Percentiles rank a stretch among this genome's conserved stretches.
Conservation (phyloP, 2,113 vertebrate genomes). For the Ochotona curzoniae region DNA sequence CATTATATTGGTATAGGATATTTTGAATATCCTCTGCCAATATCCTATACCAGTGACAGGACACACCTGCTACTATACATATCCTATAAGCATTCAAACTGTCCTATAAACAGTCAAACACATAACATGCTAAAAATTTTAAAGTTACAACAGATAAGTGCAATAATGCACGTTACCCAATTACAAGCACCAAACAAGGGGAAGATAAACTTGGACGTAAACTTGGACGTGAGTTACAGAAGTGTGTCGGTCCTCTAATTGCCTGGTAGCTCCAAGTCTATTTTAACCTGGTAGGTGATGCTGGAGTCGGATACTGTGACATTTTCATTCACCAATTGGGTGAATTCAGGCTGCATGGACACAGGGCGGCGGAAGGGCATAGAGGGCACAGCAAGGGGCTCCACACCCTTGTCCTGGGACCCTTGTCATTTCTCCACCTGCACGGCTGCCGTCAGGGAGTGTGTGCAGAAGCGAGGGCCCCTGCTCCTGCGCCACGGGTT, state of each 20-base stretch:
- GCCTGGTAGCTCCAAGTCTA: not conserved
- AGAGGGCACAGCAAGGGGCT: not conserved
- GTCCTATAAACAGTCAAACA: too few relatives aligned
- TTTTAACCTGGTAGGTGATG: not conserved
- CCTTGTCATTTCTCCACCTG: not conserved
- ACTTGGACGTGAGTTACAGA: not conserved
- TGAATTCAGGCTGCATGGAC: not conserved
- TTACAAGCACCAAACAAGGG: not conserved
- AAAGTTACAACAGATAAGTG: not conserved
- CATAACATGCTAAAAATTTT: too few relatives aligned
- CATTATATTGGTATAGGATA: too few relatives aligned
- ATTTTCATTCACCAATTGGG: not conserved
- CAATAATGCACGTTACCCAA: not conserved
- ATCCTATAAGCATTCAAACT: too few relatives aligned
- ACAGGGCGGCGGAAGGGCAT: not conserved
- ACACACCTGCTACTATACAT: too few relatives aligned
- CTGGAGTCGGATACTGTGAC: not conserved
- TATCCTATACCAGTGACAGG: too few relatives aligned
- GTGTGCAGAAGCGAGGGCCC: not conserved
- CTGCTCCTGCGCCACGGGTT: too few relatives aligned
- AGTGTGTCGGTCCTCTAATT: not conserved
- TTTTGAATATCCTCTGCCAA: too few relatives aligned
- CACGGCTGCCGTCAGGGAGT: not conserved
- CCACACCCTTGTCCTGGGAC: accelerated
- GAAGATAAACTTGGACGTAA: not conserved